A percentile compares a stretch with the other conserved stretches of the same genome.
Evolutionary conservation across 2,113 vertebrate species (phyloP).

Genomic region (Scomber scombrus): DNA sequence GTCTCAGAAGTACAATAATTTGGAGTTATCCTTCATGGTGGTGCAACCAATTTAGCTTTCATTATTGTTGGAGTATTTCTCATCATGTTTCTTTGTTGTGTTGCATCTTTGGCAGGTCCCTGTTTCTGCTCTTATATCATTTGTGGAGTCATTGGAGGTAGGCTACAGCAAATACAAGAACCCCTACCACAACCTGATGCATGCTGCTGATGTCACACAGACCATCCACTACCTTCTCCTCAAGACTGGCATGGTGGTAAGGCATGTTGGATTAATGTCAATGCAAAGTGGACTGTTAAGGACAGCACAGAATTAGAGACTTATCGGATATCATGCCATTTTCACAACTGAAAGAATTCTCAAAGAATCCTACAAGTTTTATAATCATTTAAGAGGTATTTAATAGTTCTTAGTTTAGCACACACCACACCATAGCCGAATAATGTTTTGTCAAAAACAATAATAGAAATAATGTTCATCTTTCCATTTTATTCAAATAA

Average conservation of each 20-base stretch:
- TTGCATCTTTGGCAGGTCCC: slow-evolving; percentile 87
- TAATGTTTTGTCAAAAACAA: too few species aligned
- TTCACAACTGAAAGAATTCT: background rate
- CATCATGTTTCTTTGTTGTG: background rate
- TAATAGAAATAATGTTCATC: too few species aligned
- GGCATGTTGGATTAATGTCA: slow-evolving; percentile 41
- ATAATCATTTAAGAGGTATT: too few species aligned
- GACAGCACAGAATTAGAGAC: too few species aligned
- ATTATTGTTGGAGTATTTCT: background rate
- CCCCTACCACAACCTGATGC: slow-evolving; percentile 96
- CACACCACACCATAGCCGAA: too few species aligned
- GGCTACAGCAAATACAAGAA: slow-evolving; percentile 98
- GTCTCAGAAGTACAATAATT: background rate
- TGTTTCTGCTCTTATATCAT: slow-evolving; percentile 93
- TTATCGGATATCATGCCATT: too few species aligned
- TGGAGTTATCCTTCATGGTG: background rate
- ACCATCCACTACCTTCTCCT: slow-evolving; percentile 95
- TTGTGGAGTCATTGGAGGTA: slow-evolving; percentile 94
- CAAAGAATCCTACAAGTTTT: too few species aligned
- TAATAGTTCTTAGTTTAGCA: too few species aligned
- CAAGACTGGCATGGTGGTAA: slow-evolving; percentile 92
- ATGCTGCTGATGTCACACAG: slow-evolving; percentile 96
- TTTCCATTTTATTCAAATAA: too few species aligned
- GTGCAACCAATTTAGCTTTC: background rate
- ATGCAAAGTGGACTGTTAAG: background rate